Evolutionary conservation across 2,888 invertebrate species (phyloP), one percentile per base, ranked within the genome.

Genomic region (Platerodrilus igneus): DNA sequence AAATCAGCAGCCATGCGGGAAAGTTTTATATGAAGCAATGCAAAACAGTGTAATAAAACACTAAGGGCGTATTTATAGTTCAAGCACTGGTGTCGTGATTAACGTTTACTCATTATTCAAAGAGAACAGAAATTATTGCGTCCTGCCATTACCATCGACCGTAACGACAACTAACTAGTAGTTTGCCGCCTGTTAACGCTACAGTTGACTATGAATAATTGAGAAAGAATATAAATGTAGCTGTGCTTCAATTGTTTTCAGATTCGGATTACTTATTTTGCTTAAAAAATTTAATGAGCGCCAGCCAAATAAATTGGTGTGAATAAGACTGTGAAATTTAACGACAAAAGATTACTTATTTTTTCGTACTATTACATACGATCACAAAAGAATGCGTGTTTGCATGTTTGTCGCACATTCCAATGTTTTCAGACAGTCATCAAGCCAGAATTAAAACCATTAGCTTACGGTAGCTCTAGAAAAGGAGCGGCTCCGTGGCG

Each of bases 41-140:
- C 63, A 61, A 62, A 63, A 62, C 61, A 57, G 61, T 55, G 58
- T 60, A 62, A 64, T 64, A 63, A 64, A 64, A 63, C 60, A 60
- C 63, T 62, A 61, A 62, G 60, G 60, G 59, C 62, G 60, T 64
- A 66, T 64, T 66, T 64, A 64, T 63, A 62, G 62, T 62, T 56
- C 59, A 53, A 58, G 60, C 58, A 53, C 59, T 58, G 48, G 61
- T 62, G 62, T 60, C 59, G 62, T 64, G 64, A 65, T 65, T 64
- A 64, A 64, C 62, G 57, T 57, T 45, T 47, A 48, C 59, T 62
- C 63, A 64, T 65, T 63, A 64, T 63, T 65, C 62, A 63, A 59
- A 56, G 58, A 41, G 57, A 60, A 58, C 58, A 58, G n/a, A n/a
- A n/a, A n/a, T n/a, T 56, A 61, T 57, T 57, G 53, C 58, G 57